Base-by-base conservation (phyloP, 2,113 vertebrate genomes). In the Grus americana region DNA sequence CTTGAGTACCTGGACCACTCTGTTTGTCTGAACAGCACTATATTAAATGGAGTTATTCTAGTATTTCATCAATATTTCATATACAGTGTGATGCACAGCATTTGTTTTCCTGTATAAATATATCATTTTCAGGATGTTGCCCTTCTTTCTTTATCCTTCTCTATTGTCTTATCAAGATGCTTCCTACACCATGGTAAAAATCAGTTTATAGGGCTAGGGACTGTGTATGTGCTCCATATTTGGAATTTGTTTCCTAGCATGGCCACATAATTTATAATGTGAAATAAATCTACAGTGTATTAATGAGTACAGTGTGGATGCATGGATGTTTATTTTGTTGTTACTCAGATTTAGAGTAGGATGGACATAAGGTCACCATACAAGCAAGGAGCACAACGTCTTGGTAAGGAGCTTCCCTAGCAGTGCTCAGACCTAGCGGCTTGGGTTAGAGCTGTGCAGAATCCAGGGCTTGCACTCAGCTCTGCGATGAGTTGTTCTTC, bases 381-480 rank as follows among this genome's bases (percentile, higher is more conserved):
- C n/a, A 85, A 70, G 10, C 9, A 75, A 68, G n/a, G 19, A 93
- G 32, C 32, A 29, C 34, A 59, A 4, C 4, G 2, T 11, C 29
- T 61, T 71, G 4, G 21, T 49, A 73, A 79, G 19, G 49, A 71
- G 10, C 40, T 74, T 78, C 59, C 32, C 21, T 47, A 12, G 40
- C 85, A 83, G 4, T 15, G 1, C 16, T 52, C 27, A 49, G 23
- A 47, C 2, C 0, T 26, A 22, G 17, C 8, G 61, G 17, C 19
- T 71, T 27, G 17, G 21, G 14, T 49, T 52, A 70, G 29, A 68
- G 49, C 36, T 68, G 12, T 66, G 49, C 27, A 90, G 58, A 72
- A 85, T 49, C 27, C 46, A 23, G 0, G 1, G 12, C 38, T 55
- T 23, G 15, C 0, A 0, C 57, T 76, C 55, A 9, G 55, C 40